Conservation (phyloP, 2,113 vertebrate genomes). For the Bostrychus sinensis region DNA sequence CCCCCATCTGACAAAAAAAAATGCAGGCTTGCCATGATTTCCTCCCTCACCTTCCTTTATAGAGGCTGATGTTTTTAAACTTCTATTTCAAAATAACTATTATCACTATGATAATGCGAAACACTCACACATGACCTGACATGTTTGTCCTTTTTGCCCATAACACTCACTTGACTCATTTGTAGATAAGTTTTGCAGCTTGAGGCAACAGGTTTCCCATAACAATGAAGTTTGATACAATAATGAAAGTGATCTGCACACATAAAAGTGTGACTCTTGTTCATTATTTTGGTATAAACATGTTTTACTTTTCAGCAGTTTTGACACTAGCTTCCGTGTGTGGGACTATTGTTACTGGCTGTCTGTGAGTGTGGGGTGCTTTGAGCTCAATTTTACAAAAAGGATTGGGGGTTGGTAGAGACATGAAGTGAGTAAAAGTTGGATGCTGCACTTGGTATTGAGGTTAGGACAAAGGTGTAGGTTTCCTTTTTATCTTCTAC, state of each 20-base stretch:
- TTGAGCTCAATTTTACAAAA: conserved; percentile 35
- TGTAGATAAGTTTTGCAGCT: conserved; percentile 18
- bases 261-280: not conserved
- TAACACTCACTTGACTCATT: not conserved
- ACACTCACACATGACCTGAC: not conserved
- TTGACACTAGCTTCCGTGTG: conserved; percentile 53
- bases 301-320: conserved; percentile 53
- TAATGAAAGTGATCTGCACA: not conserved
- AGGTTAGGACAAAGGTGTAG: not conserved
- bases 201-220: conserved; percentile 60
- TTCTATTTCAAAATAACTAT: conserved; percentile 9
- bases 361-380: conserved; percentile 31
- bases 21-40: conserved; percentile 65
- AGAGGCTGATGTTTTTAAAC: conserved; percentile 17
- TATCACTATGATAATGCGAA: not conserved
- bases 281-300: conserved; percentile 10
- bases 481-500: conserved; percentile 3
- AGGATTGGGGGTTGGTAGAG: conserved; percentile 50
- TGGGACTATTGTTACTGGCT: conserved; percentile 51
- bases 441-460: conserved; percentile 16
- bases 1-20: conserved; percentile 60
- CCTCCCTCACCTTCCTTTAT: conserved; percentile 63
- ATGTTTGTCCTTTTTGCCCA: not conserved
- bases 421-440: conserved; percentile 28
- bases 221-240: not conserved